Conservation (phyloP, 1,140 invertebrate genomes). For the Orussus abietinus region DNA sequence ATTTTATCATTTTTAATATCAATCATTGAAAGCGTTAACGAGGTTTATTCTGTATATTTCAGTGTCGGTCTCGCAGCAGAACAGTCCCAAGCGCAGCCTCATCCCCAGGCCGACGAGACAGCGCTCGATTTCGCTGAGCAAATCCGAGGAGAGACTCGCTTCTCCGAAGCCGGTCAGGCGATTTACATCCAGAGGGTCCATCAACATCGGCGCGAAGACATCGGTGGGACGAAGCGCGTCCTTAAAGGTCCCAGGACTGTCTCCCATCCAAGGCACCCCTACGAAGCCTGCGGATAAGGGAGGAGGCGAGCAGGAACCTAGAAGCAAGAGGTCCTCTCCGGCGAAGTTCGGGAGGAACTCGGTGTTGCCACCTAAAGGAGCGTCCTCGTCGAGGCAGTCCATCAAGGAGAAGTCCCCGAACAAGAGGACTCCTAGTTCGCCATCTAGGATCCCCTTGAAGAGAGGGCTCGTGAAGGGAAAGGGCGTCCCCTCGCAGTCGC, state of each 20-base stretch:
- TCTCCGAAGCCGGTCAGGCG: slow-evolving; percentile 36
- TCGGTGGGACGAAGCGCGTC: slow-evolving; percentile 14
- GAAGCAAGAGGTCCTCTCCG: slow-evolving; percentile 1
- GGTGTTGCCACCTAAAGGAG: slow-evolving; percentile 15
- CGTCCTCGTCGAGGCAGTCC: slow-evolving; percentile 9
- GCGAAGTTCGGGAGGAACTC: not conserved
- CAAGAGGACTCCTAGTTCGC: slow-evolving; percentile 28
- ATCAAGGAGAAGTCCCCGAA: slow-evolving; percentile 8
- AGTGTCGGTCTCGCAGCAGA: slow-evolving; percentile 46
- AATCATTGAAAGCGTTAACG: too few species aligned
- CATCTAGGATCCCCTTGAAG: slow-evolving; percentile 40
- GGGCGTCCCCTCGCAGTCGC: not conserved
- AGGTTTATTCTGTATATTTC: slow-evolving; percentile 18
- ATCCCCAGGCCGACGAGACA: slow-evolving; percentile 43
- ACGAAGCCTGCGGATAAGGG: slow-evolving; percentile 24
- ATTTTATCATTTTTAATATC: not conserved
- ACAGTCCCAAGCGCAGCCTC: slow-evolving; percentile 43
- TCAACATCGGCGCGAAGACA: slow-evolving; percentile 21
- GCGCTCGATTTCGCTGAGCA: slow-evolving; percentile 37
- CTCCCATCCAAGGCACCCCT: slow-evolving; percentile 43
- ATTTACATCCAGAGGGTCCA: slow-evolving; percentile 22
- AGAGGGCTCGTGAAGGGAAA: not conserved
- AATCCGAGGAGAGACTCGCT: slow-evolving; percentile 15
- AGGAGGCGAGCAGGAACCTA: slow-evolving; percentile 5
- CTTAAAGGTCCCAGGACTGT: slow-evolving; percentile 24